Evolutionary conservation across 2,797 vertebrate genomes (phyloP).

Genomic region (Scomberomorus guttatus): DNA sequence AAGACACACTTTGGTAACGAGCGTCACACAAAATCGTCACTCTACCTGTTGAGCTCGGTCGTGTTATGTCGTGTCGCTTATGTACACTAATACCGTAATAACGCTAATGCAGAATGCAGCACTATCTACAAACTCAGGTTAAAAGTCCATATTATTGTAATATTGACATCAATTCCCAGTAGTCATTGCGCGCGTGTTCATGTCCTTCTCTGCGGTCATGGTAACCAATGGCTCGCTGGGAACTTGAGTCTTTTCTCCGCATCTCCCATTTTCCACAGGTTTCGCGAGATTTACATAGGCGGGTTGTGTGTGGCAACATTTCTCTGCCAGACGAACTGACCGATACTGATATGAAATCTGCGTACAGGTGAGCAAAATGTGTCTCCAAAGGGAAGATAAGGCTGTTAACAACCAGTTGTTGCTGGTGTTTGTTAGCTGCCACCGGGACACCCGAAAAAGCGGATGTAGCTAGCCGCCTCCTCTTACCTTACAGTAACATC

Average conservation of each 20-base stretch:
- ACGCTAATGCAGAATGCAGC: slow-evolving; percentile 4
- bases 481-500: slow-evolving; percentile 71
- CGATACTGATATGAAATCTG: slow-evolving; percentile 85
- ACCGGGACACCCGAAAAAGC: slow-evolving; percentile 30
- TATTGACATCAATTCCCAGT: slow-evolving; percentile 61
- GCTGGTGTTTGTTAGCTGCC: slow-evolving; percentile 35
- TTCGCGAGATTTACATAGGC: slow-evolving; percentile 79
- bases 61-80: neutral
- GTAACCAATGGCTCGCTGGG: slow-evolving; percentile 47
- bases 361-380: slow-evolving; percentile 81
- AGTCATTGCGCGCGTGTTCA: slow-evolving; percentile 30
- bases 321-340: slow-evolving; percentile 76
- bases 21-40: slow-evolving; percentile 32
- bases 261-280: slow-evolving; percentile 70
- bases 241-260: slow-evolving; percentile 51
- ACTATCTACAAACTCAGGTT: neutral
- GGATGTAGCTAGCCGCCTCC: slow-evolving; percentile 65
- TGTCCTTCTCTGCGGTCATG: neutral
- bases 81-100: neutral
- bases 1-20: slow-evolving; percentile 12
- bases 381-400: neutral
- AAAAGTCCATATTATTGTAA: neutral
- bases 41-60: neutral
- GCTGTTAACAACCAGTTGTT: neutral
- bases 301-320: slow-evolving; percentile 75